Evolutionary conservation across 2,888 invertebrate genomes (phyloP).

Genomic region (Therioaphis trifolii): DNA sequence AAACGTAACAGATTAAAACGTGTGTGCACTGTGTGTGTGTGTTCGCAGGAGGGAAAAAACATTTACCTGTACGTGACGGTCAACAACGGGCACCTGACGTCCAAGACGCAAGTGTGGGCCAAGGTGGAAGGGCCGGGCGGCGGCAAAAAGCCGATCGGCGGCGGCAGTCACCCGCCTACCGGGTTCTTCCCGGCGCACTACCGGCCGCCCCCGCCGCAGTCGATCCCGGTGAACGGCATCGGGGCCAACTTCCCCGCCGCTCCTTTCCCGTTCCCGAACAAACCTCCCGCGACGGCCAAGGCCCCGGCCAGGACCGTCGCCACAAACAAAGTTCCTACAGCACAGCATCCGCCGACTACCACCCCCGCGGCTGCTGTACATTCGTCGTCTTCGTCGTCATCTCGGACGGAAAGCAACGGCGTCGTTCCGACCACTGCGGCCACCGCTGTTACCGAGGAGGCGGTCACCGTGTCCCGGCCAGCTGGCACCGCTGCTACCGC

Average conservation of each 20-base stretch:
- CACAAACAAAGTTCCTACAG: slow-evolving; percentile 48
- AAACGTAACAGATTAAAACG: no score
- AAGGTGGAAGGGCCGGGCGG: slow-evolving; percentile 69
- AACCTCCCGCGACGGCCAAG: neutral
- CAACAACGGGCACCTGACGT: slow-evolving; percentile 75
- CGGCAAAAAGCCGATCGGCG: neutral
- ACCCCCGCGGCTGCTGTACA: neutral
- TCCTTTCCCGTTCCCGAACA: neutral
- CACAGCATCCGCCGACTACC: neutral
- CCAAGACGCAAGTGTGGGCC: slow-evolving; percentile 78
- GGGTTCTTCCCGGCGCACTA: slow-evolving; percentile 10
- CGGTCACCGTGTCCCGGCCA: no score
- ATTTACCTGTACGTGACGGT: slow-evolving; percentile 78
- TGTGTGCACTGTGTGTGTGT: no score
- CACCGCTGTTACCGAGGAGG: neutral
- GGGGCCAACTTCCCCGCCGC: slow-evolving; percentile 65
- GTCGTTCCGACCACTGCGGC: neutral
- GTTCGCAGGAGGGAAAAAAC: slow-evolving; percentile 74
- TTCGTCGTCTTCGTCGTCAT: neutral
- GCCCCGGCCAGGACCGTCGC: neutral
- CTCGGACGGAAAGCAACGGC: neutral
- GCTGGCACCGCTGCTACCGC: no score
- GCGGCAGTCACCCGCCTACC: neutral
- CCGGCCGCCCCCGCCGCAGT: slow-evolving; percentile 36
- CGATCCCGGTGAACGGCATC: slow-evolving; percentile 65